Conservation (phyloP, 2,888 invertebrate genomes). For the Lasioglossum villosulum region DNA sequence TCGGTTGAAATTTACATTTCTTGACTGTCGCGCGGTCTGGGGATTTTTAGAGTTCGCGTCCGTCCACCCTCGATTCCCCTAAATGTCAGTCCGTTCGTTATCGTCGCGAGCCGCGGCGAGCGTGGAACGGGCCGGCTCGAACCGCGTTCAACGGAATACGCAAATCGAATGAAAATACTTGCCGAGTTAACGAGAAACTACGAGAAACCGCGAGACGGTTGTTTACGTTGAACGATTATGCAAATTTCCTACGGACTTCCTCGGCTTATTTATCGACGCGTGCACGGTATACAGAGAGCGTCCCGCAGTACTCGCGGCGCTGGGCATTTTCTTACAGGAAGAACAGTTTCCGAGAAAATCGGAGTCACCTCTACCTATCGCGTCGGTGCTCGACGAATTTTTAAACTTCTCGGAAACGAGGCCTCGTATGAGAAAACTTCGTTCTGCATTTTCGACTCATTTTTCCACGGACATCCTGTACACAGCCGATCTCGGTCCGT, state of each 20-base stretch:
- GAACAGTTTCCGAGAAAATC: neutral
- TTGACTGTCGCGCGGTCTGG: neutral
- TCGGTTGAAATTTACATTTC: neutral
- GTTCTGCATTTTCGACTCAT: neutral
- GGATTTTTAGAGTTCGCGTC: neutral
- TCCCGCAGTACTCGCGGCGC: neutral
- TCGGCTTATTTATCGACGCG: neutral
- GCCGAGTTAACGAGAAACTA: neutral
- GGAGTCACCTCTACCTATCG: too few relatives aligned
- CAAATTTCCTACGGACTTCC: neutral
- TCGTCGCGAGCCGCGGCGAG: neutral
- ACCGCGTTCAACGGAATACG: neutral
- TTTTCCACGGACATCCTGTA: neutral
- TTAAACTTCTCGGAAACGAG: neutral
- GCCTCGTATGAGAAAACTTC: neutral
- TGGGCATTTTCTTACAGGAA: neutral
- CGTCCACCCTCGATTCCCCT: neutral
- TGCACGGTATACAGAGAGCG: neutral
- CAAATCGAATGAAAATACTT: slow-evolving; percentile 3
- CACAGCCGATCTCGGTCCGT: neutral
- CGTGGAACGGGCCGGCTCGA: too few relatives aligned
- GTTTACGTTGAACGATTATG: neutral
- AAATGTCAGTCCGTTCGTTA: neutral
- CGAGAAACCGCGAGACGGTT: neutral
- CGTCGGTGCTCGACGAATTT: neutral